phyloP scores from a whole-genome alignment of 2,888 invertebrate species.

The Dryobota labecula region DNA sequence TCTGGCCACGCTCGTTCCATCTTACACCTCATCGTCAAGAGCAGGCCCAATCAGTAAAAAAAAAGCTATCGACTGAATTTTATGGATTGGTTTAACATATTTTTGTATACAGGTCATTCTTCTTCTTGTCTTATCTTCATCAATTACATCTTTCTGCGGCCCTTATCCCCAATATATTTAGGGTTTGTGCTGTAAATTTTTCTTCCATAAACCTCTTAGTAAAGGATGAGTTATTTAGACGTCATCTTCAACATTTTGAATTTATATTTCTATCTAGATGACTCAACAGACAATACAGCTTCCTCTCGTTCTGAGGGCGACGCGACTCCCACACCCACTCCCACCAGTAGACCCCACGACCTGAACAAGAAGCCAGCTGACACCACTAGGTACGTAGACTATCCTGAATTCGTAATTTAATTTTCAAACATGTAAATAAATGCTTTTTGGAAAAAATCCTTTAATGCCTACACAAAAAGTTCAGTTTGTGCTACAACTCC shows the following conservation, averaged over 20 bases:
- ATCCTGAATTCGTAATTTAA: neutral
- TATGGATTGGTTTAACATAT: neutral
- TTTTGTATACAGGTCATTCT: neutral
- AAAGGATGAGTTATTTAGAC: neutral
- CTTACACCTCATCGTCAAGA: too few relatives aligned
- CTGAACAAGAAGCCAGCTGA: conserved; percentile 77
- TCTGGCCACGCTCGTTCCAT: too few relatives aligned
- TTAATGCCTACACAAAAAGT: neutral
- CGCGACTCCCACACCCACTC: conserved; percentile 67
- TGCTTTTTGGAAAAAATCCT: neutral
- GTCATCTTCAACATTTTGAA: neutral
- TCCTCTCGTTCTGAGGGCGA: conserved; percentile 82
- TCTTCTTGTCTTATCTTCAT: neutral
- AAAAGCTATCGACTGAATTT: neutral
- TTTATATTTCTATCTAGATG: conserved; percentile 71
- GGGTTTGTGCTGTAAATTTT: neutral
- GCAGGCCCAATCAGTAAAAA: too few relatives aligned
- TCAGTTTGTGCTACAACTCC: neutral
- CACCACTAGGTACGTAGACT: conserved; percentile 69
- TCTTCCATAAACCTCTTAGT: neutral
- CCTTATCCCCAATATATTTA: neutral
- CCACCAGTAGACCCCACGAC: conserved; percentile 77
- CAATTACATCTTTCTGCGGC: neutral
- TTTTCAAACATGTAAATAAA: neutral
- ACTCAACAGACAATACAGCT: conserved; percentile 83